Evolutionary conservation across 2,888 invertebrate genomes (phyloP).

Genomic region (Drosophila lutescens): DNA sequence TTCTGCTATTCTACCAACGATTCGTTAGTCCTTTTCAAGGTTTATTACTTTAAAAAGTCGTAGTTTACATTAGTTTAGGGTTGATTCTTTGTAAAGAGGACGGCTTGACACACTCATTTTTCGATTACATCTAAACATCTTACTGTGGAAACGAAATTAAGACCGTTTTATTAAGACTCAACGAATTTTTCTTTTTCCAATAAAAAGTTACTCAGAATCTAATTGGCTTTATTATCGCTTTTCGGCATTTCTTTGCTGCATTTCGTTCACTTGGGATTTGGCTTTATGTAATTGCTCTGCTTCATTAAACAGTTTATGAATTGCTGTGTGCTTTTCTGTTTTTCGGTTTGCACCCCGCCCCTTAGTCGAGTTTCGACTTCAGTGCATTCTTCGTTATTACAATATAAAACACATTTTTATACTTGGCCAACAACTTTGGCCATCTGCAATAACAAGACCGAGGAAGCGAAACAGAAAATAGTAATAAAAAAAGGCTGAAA

Average conservation of each 20-base stretch:
- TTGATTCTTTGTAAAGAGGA: conserved; percentile 74
- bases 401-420: conserved; percentile 52
- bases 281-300: conserved; percentile 67
- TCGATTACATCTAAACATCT: conserved; percentile 54
- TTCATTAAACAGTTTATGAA: conserved; percentile 75
- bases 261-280: conserved; percentile 29
- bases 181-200: neutral
- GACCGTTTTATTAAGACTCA: neutral
- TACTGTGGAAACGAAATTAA: conserved; percentile 24
- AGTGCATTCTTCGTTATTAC: conserved; percentile 60
- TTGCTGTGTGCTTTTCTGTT: conserved; percentile 29
- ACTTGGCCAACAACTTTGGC: conserved; percentile 48
- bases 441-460: conserved; percentile 63
- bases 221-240: conserved; percentile 30
- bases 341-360: neutral
- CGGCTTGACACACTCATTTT: conserved; percentile 76
- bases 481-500: conserved; percentile 33
- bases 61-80: conserved; percentile 52
- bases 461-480: conserved; percentile 32
- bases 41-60: conserved; percentile 46
- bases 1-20: conserved; percentile 25
- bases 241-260: conserved; percentile 25
- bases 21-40: conserved; percentile 32
- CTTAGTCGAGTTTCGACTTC: conserved; percentile 55
- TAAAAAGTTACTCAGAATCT: conserved; percentile 22